Base-by-base conservation (phyloP, 2,888 invertebrate species). In the Nyleta sp. region DNA sequence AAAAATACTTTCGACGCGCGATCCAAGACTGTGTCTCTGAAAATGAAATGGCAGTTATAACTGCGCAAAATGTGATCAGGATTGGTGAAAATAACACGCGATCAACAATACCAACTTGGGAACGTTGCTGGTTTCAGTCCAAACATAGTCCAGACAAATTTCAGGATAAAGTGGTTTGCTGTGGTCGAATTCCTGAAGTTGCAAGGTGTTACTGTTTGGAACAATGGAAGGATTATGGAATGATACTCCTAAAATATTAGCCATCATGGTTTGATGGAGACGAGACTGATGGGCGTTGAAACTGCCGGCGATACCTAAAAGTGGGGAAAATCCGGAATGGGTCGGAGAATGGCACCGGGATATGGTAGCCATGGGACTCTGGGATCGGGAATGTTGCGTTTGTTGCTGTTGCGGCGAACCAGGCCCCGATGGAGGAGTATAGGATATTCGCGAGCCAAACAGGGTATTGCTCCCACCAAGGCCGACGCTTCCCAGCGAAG, bases 141-240 rank as follows among this genome's bases (percentile, higher is more conserved):
- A 98, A 11, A 98, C 91, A 87, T 96, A 95, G 82, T 98, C 98
- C 46, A 98, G 92, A 85, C 97, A 98, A 80, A 98, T 92, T 83
- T 96, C 95, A 0, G 98, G 98, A 82, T 95, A 94, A 22, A 97
- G 91, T 0, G 96, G 96, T 82, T 95, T 88, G 55, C 89, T 86
- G 13, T 85, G 82, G 24, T 81, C 83, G n/a, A 67, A 57, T 62
- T 89, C 88, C 64, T 85, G 88, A 48, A 87, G 72, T 38, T 86
- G 85, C 42, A 87, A 77, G 42, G 87, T 88, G 50, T 84, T 89
- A 57, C 82, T 87, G 57, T 81, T 85, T 31, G 77, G 65, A 18
- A 13, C 13, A 6, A 20, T 40, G n/a, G 78, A 53, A 10, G 84
- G 84, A 76, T 85, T 86, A 20, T 85, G 85, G 28, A 84, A 84